phyloP scores from a whole-genome alignment of 1,140 invertebrate species.

The Babylonia areolata region DNA sequence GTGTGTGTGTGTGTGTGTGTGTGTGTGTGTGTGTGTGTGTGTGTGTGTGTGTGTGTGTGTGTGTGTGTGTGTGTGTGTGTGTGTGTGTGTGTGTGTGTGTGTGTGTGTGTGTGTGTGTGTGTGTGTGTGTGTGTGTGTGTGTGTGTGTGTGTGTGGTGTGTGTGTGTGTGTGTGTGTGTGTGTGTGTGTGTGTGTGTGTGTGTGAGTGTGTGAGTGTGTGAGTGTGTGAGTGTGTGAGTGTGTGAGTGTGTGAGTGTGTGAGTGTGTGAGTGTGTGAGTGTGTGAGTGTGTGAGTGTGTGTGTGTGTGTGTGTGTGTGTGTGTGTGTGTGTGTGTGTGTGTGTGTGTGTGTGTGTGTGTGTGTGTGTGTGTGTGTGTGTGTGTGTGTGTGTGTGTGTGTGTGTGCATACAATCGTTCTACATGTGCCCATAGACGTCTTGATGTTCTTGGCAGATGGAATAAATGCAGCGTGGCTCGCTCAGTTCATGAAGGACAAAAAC shows the following conservation, averaged over 20 bases:
- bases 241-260: not conserved
- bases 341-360: not conserved
- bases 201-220: not conserved
- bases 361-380: not conserved
- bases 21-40: not conserved
- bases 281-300: not conserved
- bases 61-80: constrained; percentile 10
- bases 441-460: too few relatives aligned
- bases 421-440: too few relatives aligned
- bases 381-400: too few relatives aligned
- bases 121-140: not conserved
- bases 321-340: not conserved
- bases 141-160: too few relatives aligned
- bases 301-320: not conserved
- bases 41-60: too few relatives aligned
- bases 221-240: too few relatives aligned
- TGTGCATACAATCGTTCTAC: too few relatives aligned
- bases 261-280: not conserved
- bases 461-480: too few relatives aligned
- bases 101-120: not conserved
- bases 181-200: not conserved
- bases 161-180: too few relatives aligned
- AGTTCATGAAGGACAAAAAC: too few relatives aligned
- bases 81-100: not conserved
- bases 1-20: not conserved